Base-by-base conservation (phyloP, 2,888 invertebrate genomes). In the Herminia tarsipennalis region DNA sequence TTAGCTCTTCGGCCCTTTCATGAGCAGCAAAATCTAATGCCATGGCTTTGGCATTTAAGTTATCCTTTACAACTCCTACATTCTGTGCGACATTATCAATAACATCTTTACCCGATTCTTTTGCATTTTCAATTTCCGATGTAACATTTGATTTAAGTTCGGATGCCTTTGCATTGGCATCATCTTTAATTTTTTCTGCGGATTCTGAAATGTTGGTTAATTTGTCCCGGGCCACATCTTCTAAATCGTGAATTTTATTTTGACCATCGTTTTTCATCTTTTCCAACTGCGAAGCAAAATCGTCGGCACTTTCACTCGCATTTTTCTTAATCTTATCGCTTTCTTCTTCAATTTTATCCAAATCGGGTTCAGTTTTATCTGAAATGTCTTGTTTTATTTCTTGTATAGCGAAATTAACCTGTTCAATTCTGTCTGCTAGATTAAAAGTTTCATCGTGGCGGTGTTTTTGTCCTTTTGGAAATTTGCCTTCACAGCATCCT, bases 381-480 rank as follows among this genome's bases (percentile, higher is more conserved):
- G 76, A 56, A 0, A 83, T 56, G 48, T 82, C 87, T 27, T 79
- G 74, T 1, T 85, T 51, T 38, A 83, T 86, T 65, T 90, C 89
- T 46, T 89, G 81, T 1, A 86, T 76, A 5, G 86, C 64, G 42
- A 90, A 89, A 42, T 88, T 82, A 1, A 81, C 86, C 50, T 91
- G 87, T 73, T 91, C 91, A 50, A 88, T 82, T 47, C 84, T 85
- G 37, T 90, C 91, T 2, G 78, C 72, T 39, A 88, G 56, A 50
- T 83, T 90, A 1, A 88, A 88, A 2, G 89, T 88, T 73, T 89
- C 89, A 12, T 91, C 87, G 36, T 89, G 88, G 12, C 81, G 76
- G 52, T 91, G 88, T 69, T 88, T 87, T 46, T 81, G 77, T 18
- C 83, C 84, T 32, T 79, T 75, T 9, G 73, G 77, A 54, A 64